Evolutionary conservation across 1,140 invertebrate species (phyloP).

Genomic region (Triops cancriformis): DNA sequence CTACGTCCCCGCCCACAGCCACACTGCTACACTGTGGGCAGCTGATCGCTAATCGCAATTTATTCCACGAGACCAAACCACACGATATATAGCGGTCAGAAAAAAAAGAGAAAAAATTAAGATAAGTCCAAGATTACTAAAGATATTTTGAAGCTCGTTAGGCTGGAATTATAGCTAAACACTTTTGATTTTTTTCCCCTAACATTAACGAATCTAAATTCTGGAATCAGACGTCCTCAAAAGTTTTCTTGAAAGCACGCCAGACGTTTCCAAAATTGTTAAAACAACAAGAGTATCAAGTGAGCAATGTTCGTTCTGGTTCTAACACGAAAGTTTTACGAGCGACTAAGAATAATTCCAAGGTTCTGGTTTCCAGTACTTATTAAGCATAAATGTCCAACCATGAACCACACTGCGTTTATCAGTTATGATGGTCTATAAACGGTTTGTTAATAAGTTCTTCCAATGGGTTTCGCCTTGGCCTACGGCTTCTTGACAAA

Average conservation of each 20-base stretch:
- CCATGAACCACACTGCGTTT: background rate
- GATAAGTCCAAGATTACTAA: background rate
- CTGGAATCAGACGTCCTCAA: too few relatives aligned
- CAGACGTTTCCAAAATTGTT: too few relatives aligned
- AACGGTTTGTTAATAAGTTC: slow-evolving; percentile 1
- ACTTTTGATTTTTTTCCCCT: too few relatives aligned
- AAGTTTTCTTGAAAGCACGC: too few relatives aligned
- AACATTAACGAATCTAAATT: too few relatives aligned
- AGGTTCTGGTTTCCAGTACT: background rate
- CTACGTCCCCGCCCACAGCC: background rate
- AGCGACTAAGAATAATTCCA: background rate
- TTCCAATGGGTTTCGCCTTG: background rate
- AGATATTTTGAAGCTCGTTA: background rate
- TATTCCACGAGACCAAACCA: background rate
- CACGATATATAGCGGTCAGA: background rate
- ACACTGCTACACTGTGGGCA: background rate
- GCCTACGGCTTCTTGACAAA: slow-evolving; percentile 4
- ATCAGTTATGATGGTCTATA: background rate
- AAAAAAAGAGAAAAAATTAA: background rate
- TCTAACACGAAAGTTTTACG: background rate
- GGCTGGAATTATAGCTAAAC: too few relatives aligned
- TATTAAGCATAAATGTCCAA: slow-evolving; percentile 1
- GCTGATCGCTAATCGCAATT: slow-evolving; percentile 6
- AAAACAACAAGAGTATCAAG: too few relatives aligned
- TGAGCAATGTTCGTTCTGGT: background rate